Evolutionary conservation across 2,888 invertebrate genomes (phyloP), one percentile per base, ranked within the genome.

Genomic region (Drosophila acutilabella): DNA sequence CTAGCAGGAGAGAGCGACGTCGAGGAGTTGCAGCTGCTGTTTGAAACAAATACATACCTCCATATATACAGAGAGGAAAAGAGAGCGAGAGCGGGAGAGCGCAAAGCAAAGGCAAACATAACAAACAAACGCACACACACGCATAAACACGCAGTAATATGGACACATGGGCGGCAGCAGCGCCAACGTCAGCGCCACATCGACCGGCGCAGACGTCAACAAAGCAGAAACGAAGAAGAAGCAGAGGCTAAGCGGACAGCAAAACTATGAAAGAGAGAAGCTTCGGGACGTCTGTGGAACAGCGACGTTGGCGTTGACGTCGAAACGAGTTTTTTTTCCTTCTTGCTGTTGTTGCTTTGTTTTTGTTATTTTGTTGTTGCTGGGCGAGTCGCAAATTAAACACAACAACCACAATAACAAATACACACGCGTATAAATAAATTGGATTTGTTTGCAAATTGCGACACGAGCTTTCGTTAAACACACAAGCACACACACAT

Each of bases 181-280:
- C 74, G 64, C 33, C 58, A 58, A 50, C 57, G 69, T 42, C 71
- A 62, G 71, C 80, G 54, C 57, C 81, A 71, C 64, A 78, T 65
- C 80, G 74, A 78, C 80, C 84, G 80, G 80, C 80, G 87, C 84
- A 86, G 83, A 86, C 80, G 80, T 79, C 80, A 82, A 86, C 80
- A 80, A 76, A 66, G 57, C 57, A 57, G 38, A 52, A 60, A 57
- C 40, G 23, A 60, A 53, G 38, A 61, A 64, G 62, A 20, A 42
- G 72, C 33, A 56, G 33, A 38, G 14, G 26, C 50, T 14, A 40
- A 53, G 48, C 51, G 54, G 51, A 78, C 59, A 53, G 71, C 53
- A 61, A 44, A 36, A 36, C 36, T 13, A 69, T 53, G 57, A 14
- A 47, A 23, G 23, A 61, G 61, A 54, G 57, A 74, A 47, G 47